A percentile compares a stretch with the other conserved stretches of the same genome.
phyloP scores from a whole-genome alignment of 2,113 vertebrate genomes.

The Ameiurus melas region DNA sequence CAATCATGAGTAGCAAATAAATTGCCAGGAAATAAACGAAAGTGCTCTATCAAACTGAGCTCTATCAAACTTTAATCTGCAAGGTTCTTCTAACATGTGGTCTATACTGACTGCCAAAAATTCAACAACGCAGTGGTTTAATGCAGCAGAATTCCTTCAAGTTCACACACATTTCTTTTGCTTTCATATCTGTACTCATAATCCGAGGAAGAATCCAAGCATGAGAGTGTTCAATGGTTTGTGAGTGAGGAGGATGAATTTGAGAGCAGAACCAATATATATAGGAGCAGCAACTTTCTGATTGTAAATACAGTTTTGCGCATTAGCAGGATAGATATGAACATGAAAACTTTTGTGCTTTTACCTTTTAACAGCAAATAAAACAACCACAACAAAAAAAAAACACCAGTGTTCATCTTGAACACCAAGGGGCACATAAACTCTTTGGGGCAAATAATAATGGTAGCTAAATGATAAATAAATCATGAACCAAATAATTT shows the following conservation, averaged over 20 bases:
- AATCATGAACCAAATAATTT: neutral
- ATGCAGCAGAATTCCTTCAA: neutral
- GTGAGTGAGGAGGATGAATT: neutral
- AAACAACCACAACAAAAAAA: neutral
- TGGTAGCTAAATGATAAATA: neutral
- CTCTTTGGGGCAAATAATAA: neutral
- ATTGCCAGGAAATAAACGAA: constrained; percentile 23
- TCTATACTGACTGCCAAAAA: neutral
- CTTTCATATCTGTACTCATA: neutral
- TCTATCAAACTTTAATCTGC: neutral
- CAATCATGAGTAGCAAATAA: constrained; percentile 22
- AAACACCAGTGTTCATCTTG: neutral
- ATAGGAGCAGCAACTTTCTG: neutral
- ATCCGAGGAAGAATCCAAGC: neutral
- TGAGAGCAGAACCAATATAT: neutral
- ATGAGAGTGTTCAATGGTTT: neutral
- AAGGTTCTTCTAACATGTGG: neutral
- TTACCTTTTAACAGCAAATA: neutral
- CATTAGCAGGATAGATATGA: neutral
- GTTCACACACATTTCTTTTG: neutral
- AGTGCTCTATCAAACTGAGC: neutral
- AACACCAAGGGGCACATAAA: neutral
- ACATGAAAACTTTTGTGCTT: neutral
- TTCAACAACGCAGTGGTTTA: neutral
- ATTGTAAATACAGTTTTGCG: neutral